These are phyloP conservation scores for Scytalopus superciliaris DNA, from an alignment of 2,113 vertebrate species.

Conservation along the genomic window DNA sequence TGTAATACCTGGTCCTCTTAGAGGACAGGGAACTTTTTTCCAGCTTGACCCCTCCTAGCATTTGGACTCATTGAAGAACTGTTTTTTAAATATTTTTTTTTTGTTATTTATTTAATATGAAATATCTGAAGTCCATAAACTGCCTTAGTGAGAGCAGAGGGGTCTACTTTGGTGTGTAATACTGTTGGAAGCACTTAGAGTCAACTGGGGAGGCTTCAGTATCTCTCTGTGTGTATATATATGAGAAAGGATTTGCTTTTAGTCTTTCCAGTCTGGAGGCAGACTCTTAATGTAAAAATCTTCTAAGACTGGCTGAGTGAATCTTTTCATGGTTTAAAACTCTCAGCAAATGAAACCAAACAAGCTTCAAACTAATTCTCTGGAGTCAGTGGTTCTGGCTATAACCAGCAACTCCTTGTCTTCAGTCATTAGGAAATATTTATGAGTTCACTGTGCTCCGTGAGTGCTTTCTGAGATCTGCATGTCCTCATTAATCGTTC, in stretches of 20 bases:
- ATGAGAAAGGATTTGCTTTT: not conserved
- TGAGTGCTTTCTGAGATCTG: slow-evolving; percentile 10
- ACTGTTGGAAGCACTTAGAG: not conserved
- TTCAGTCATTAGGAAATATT: slow-evolving; percentile 46
- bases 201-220: not conserved
- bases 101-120: not conserved
- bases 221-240: not conserved
- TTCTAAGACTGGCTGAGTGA: not conserved
- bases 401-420: not conserved
- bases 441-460: slow-evolving; percentile 35
- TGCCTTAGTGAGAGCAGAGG: not conserved
- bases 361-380: not conserved
- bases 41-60: not conserved
- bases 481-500: slow-evolving; percentile 40
- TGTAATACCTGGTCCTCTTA: not conserved
- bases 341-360: not conserved
- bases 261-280: not conserved
- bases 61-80: not conserved
- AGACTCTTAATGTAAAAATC: not conserved
- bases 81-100: not conserved
- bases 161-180: not conserved
- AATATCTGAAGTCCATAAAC: not conserved
- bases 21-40: not conserved
- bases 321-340: not conserved
- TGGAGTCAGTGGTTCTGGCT: not conserved